These are phyloP conservation scores for Sorex araneus DNA, from an alignment of 2,113 vertebrate genomes.

Conservation along the genomic window DNA sequence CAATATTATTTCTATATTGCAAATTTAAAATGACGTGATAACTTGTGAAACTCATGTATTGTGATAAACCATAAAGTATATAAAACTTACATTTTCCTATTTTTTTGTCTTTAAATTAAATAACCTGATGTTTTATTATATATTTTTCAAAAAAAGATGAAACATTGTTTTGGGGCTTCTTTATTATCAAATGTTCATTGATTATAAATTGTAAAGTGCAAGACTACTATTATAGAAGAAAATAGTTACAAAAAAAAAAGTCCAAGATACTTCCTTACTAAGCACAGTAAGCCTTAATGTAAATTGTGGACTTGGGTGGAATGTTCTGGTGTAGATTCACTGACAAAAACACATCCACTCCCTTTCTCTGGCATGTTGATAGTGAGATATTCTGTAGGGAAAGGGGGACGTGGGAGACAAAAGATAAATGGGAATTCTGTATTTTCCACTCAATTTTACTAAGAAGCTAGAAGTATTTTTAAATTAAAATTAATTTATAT, in stretches of 20 bases:
- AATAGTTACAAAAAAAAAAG: too few species aligned
- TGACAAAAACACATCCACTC: neutral
- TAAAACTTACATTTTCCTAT: too few species aligned
- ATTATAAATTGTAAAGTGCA: too few species aligned
- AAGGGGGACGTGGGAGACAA: too few species aligned
- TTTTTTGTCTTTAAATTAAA: too few species aligned
- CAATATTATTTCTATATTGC: neutral
- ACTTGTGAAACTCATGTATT: neutral
- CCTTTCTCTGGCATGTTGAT: neutral
- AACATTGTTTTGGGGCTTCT: too few species aligned
- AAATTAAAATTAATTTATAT: neutral
- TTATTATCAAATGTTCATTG: too few species aligned
- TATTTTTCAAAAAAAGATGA: too few species aligned
- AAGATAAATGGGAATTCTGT: neutral
- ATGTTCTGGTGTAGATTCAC: neutral
- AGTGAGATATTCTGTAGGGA: neutral
- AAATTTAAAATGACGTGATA: neutral
- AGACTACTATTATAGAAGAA: too few species aligned
- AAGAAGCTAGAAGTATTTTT: slow-evolving; percentile 24
- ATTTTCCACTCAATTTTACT: slow-evolving; percentile 20
- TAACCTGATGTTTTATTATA: too few species aligned
- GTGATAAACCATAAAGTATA: too few species aligned
- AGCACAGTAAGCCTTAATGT: neutral
- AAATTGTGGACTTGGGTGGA: neutral
- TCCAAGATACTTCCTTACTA: neutral